Evolutionary conservation across 2,888 invertebrate species (phyloP).

Genomic region (Agrochola macilenta): DNA sequence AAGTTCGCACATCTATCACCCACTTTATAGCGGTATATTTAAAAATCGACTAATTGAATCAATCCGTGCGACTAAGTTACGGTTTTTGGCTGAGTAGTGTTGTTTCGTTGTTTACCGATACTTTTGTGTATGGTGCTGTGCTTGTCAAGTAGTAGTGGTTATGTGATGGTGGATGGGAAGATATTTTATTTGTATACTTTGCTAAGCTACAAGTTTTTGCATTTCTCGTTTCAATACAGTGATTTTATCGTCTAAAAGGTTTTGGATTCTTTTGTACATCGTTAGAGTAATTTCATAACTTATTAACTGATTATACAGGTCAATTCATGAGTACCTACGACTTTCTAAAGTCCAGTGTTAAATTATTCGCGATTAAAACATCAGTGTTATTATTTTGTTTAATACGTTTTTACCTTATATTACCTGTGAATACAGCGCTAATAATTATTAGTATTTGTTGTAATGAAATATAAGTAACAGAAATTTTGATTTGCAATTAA

Average conservation of each 20-base stretch:
- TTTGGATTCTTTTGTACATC: constrained; percentile 50
- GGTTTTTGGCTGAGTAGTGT: constrained; percentile 32
- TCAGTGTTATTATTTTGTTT: constrained; percentile 52
- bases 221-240: constrained; percentile 48
- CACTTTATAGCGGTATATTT: background rate
- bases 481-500: constrained; percentile 36
- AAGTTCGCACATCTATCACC: too few species aligned
- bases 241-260: constrained; percentile 45
- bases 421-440: constrained; percentile 3
- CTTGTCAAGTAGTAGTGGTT: constrained; percentile 65
- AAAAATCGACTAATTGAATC: constrained; percentile 23
- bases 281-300: constrained; percentile 35
- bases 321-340: constrained; percentile 68
- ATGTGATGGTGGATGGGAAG: constrained; percentile 69
- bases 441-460: background rate
- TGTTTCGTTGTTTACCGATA: constrained; percentile 36
- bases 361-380: constrained; percentile 47
- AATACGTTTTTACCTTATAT: constrained; percentile 12
- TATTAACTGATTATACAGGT: constrained; percentile 60
- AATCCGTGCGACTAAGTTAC: background rate
- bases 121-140: constrained; percentile 40
- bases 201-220: constrained; percentile 68
- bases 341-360: constrained; percentile 71
- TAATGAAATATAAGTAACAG: background rate
- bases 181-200: constrained; percentile 66